Percentiles rank a stretch among this genome's conserved stretches.
Conservation (phyloP, 1,140 invertebrate genomes). For the Pseudobourletiella spinata region DNA sequence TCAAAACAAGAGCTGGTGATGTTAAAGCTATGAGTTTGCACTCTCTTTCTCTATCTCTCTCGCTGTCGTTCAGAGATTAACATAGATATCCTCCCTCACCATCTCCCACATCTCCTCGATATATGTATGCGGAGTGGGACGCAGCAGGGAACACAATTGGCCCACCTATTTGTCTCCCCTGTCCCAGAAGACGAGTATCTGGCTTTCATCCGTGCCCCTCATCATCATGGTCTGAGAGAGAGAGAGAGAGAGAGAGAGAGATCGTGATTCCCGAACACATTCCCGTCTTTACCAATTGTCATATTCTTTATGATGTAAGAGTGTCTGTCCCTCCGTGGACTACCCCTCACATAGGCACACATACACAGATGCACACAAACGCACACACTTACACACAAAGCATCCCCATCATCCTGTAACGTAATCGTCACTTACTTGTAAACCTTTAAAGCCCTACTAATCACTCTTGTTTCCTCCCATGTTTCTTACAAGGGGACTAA, state of each 20-base stretch:
- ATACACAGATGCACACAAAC: no score
- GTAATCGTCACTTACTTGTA: neutral
- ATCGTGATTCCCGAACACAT: neutral
- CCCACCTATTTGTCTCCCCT: neutral
- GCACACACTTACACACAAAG: neutral
- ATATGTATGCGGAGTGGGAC: neutral
- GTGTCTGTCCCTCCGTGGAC: neutral
- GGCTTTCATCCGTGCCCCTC: no score
- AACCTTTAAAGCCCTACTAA: neutral
- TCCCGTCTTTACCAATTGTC: neutral
- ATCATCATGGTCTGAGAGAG: no score
- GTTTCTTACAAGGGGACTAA: no score
- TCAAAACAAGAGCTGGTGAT: constrained; percentile 32
- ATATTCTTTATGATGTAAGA: neutral
- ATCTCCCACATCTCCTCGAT: neutral
- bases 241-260: no score
- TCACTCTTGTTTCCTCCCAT: neutral
- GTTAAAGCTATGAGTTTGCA: neutral
- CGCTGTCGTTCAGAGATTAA: neutral
- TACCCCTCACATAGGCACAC: no score
- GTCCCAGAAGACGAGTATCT: neutral
- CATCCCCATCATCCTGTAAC: neutral
- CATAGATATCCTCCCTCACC: neutral
- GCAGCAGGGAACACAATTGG: neutral
- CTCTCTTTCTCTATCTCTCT: neutral